Conservation (phyloP, 2,113 vertebrate species). For the Suricata suricatta region DNA sequence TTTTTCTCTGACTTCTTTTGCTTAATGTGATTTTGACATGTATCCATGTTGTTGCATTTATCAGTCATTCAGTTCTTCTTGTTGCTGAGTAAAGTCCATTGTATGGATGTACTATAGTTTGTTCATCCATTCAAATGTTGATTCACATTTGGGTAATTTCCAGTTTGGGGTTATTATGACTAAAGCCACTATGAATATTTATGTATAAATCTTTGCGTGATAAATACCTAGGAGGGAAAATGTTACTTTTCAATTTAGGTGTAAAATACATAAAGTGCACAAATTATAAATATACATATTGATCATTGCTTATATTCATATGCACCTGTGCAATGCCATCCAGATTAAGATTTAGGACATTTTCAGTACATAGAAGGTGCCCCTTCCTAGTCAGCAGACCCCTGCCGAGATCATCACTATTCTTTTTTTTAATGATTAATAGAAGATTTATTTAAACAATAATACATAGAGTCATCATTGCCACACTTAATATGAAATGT, state of each 20-base stretch:
- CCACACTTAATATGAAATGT: slow-evolving; percentile 84
- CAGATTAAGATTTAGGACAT: not conserved
- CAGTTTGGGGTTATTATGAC: not conserved
- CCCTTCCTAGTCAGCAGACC: not conserved
- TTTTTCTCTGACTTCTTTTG: not conserved
- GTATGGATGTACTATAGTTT: not conserved
- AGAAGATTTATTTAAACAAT: slow-evolving; percentile 81
- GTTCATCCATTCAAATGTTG: not conserved
- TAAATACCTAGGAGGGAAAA: not conserved
- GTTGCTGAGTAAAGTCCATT: not conserved
- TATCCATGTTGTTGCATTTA: not conserved
- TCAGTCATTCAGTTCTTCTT: not conserved
- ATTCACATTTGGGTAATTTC: not conserved
- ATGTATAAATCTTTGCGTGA: not conserved
- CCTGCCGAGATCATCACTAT: not conserved
- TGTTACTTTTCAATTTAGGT: not conserved
- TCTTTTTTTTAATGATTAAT: slow-evolving; percentile 15
- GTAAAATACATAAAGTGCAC: not conserved
- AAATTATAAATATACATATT: not conserved
- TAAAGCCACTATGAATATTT: not conserved
- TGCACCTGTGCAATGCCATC: not conserved
- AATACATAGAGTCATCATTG: slow-evolving; percentile 45
- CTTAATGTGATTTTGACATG: not conserved
- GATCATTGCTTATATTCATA: not conserved
- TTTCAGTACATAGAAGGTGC: not conserved